Percentiles rank a stretch among this genome's conserved stretches.
These are phyloP conservation scores for Papilio polytes DNA, from an alignment of 1,140 invertebrate genomes.

Conservation along the genomic window DNA sequence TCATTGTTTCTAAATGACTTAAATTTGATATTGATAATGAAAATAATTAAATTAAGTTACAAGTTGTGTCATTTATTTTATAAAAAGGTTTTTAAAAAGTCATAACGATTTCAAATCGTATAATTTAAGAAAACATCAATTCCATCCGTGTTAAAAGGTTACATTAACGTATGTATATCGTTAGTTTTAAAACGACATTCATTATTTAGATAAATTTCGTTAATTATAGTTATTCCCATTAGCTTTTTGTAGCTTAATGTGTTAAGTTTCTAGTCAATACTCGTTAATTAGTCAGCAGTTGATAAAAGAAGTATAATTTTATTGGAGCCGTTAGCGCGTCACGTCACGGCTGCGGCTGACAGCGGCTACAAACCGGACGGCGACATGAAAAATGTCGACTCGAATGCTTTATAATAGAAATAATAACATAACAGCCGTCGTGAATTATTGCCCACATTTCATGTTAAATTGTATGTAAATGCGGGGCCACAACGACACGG, in stretches of 20 bases:
- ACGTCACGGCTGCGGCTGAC: conserved; percentile 45
- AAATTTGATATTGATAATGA: neutral
- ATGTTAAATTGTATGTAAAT: conserved; percentile 83
- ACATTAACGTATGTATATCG: neutral
- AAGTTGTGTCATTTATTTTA: neutral
- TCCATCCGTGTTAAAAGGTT: neutral
- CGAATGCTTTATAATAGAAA: conserved; percentile 81
- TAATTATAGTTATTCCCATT: neutral
- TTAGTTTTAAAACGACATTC: neutral
- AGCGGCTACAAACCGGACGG: conserved; percentile 59
- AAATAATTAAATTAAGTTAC: neutral
- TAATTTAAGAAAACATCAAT: neutral
- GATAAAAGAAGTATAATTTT: conserved; percentile 18
- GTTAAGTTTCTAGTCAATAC: conserved; percentile 11
- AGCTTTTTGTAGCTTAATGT: neutral
- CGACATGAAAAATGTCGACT: conserved; percentile 68
- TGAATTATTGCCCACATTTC: conserved; percentile 82
- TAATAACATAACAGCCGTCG: conserved; percentile 74
- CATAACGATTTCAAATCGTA: neutral
- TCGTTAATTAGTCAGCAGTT: conserved; percentile 6
- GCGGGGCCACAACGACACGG: conserved; percentile 70
- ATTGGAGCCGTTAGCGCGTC: conserved; percentile 57
- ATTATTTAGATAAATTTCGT: neutral
- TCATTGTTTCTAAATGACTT: neutral
- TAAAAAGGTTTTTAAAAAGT: neutral